Percentiles rank a stretch among this genome's conserved stretches.
Evolutionary conservation across 2,888 invertebrate genomes (phyloP).

Genomic region (Phengaris alcon): DNA sequence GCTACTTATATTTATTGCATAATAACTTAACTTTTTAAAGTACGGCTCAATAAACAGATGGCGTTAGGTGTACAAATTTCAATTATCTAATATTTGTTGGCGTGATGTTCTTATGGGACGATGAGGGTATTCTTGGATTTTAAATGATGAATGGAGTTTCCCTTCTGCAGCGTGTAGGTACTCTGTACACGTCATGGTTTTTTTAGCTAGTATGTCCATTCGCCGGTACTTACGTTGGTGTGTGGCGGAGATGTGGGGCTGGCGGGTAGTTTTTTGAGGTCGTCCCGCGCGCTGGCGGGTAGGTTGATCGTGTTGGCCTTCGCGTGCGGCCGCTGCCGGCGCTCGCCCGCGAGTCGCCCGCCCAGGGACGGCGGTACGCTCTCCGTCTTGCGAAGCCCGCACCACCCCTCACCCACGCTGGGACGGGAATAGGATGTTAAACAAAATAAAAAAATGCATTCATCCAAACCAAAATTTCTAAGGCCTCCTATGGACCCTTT

Average conservation of each 20-base stretch:
- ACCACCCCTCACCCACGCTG: constrained; percentile 63
- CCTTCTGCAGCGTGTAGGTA: no score
- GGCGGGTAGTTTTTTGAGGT: constrained; percentile 55
- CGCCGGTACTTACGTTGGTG: constrained; percentile 60
- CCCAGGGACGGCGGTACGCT: constrained; percentile 67
- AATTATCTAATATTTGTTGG: no score
- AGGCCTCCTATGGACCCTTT: no score
- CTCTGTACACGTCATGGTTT: no score
- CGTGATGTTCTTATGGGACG: no score
- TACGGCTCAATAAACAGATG: no score
- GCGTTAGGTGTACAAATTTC: no score
- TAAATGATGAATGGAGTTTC: no score
- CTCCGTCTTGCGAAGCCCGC: constrained; percentile 68
- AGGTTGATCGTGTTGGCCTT: constrained; percentile 81
- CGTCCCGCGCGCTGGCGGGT: constrained; percentile 67
- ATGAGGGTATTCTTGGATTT: no score
- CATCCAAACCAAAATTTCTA: not conserved
- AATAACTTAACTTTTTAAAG: no score
- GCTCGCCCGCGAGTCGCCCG: constrained; percentile 55
- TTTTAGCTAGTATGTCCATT: no score
- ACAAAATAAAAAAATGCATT: constrained; percentile 47
- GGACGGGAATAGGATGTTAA: constrained; percentile 58
- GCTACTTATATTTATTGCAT: no score
- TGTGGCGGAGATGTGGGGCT: constrained; percentile 69
- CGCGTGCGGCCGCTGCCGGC: constrained; percentile 66